Conservation (phyloP, 2,113 vertebrate species). For the Dendrocopos noguchii region DNA sequence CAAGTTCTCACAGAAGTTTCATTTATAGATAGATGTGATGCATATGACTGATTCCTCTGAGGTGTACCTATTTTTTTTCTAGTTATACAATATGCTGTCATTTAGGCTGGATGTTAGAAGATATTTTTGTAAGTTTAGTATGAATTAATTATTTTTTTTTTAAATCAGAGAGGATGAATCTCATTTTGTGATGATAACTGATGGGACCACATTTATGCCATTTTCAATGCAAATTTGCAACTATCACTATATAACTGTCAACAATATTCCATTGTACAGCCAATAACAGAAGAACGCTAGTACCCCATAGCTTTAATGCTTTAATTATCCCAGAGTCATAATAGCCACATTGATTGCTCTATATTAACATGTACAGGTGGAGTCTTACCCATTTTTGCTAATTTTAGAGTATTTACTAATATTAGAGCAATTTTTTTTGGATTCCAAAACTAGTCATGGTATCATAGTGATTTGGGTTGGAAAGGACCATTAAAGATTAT, state of each 20-base stretch:
- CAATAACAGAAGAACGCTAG: neutral
- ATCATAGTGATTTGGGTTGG: neutral
- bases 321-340: neutral
- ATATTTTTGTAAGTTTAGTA: neutral
- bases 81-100: neutral
- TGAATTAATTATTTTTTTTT: neutral
- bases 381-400: neutral
- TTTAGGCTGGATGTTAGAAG: neutral
- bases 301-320: neutral
- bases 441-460: neutral
- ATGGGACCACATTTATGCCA: neutral
- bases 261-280: neutral
- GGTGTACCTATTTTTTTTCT: neutral
- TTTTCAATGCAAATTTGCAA: neutral
- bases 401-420: neutral
- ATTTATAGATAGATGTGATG: constrained; percentile 5
- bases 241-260: neutral
- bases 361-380: neutral
- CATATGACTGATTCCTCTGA: neutral
- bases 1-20: neutral
- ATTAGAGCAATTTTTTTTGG: neutral
- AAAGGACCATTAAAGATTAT: neutral
- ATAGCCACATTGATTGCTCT: neutral
- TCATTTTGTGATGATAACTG: neutral
- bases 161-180: neutral